phyloP scores from a whole-genome alignment of 2,888 invertebrate genomes.

The Drosophila parthenogenetica region DNA sequence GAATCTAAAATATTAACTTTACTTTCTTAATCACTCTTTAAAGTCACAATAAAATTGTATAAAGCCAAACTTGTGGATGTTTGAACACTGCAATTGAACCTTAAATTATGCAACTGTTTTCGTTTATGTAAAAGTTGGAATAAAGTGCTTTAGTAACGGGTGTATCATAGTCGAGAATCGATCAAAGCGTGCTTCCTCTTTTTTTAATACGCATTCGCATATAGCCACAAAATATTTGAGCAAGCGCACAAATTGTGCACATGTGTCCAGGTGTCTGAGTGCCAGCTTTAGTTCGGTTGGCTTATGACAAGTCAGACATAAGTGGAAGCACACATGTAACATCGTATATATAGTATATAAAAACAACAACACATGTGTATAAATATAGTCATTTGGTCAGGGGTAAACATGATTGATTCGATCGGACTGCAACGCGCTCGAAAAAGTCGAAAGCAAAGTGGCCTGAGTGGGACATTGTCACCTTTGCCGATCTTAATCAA shows the following conservation, averaged over 20 bases:
- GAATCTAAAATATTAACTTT: too few species aligned
- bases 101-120: neutral
- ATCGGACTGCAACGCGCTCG: conserved; percentile 14
- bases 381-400: conserved; percentile 18
- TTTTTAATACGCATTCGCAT: neutral
- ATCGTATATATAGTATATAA: conserved; percentile 1
- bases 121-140: too few species aligned
- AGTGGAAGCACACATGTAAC: conserved; percentile 19
- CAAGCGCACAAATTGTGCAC: conserved; percentile 31
- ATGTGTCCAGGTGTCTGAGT: conserved; percentile 55
- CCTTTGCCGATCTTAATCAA: conserved; percentile 64
- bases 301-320: conserved; percentile 33
- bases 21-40: too few species aligned
- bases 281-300: conserved; percentile 39
- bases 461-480: conserved; percentile 35
- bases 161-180: neutral
- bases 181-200: neutral
- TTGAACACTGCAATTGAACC: neutral
- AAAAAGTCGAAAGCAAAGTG: conserved; percentile 22
- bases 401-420: conserved; percentile 72
- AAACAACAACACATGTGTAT: neutral
- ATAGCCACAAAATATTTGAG: conserved; percentile 14
- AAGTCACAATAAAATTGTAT: too few species aligned
- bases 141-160: neutral
- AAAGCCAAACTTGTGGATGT: neutral